These are phyloP conservation scores for Augiades crinisus DNA, from an alignment of 2,888 invertebrate genomes.

Conservation along the genomic window DNA sequence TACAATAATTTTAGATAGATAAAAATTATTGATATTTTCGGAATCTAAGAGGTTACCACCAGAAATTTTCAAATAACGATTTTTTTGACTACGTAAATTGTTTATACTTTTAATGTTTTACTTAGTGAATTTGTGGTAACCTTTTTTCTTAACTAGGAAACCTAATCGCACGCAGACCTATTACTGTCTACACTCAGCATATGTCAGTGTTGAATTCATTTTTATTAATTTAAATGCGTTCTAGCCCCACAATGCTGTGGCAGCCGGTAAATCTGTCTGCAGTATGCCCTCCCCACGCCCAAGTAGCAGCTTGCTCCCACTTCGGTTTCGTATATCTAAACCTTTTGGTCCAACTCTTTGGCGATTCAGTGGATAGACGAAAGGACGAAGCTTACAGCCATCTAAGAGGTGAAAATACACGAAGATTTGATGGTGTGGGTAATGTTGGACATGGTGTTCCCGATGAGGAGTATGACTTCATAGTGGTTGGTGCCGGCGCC, in stretches of 20 bases:
- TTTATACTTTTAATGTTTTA: no score
- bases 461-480: slow-evolving; percentile 53
- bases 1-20: no score
- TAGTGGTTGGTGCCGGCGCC: slow-evolving; percentile 59
- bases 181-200: neutral
- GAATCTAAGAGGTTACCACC: no score
- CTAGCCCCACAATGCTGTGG: slow-evolving; percentile 38
- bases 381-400: slow-evolving; percentile 24
- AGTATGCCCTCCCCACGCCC: slow-evolving; percentile 41
- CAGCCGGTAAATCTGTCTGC: slow-evolving; percentile 37
- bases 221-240: neutral
- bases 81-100: no score
- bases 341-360: slow-evolving; percentile 48
- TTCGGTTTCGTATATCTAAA: slow-evolving; percentile 52
- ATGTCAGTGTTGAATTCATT: no score
- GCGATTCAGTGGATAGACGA: slow-evolving; percentile 43
- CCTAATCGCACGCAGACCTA: no score
- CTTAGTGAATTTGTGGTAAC: no score
- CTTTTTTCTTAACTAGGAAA: no score
- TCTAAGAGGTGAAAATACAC: neutral
- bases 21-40: no score
- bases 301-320: slow-evolving; percentile 47
- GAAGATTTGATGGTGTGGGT: neutral
- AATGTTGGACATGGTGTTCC: slow-evolving; percentile 16
- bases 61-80: no score